Evolutionary conservation across 2,888 invertebrate genomes (phyloP), one percentile per base, ranked within the genome.

Genomic region (Lypha dubia): DNA sequence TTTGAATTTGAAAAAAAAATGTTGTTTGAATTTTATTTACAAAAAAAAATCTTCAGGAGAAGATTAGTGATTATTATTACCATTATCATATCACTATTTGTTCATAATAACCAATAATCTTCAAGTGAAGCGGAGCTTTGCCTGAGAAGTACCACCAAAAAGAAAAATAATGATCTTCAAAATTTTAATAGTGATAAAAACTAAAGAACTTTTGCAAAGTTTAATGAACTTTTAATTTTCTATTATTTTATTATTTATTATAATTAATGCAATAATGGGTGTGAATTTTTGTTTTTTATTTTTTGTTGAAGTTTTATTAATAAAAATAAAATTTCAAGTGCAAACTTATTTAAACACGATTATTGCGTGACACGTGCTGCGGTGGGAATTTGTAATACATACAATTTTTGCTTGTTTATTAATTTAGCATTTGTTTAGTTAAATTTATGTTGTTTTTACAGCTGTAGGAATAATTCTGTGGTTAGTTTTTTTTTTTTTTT

Each of bases 291-390:
- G 2, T 53, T 20, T 20, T 28, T 62, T 46, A 28, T 71, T 3
- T 56, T 11, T 53, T 11, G 3, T 24, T 56, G n/a, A n/a, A n/a
- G n/a, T n/a, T 24, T 68, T 41, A 17, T 41, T 71, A 35, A 35
- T 17, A 71, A 63, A 24, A 38, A 24, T 38, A 44, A 63, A 74
- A 24, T 74, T 67, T 67, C 67, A 76, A 67, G 58, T 67, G 38
- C 56, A 67, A 46, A 76, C 58, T 70, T 58, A 58, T 28, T 67
- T 71, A 67, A 77, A 80, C 84, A 77, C 46, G 77, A 68, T 41
- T 77, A 81, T 84, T 84, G 84, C 84, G 84, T 84, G 84, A 84
- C 84, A 84, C 84, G 84, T 84, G 84, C 80, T 81, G 13, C 49
- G 73, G 49, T 84, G 80, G 60, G 84, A 84, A 76, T 60, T 71